These are phyloP conservation scores for Fundulus diaphanus DNA, from an alignment of 2,797 vertebrate genomes.

Conservation along the genomic window DNA sequence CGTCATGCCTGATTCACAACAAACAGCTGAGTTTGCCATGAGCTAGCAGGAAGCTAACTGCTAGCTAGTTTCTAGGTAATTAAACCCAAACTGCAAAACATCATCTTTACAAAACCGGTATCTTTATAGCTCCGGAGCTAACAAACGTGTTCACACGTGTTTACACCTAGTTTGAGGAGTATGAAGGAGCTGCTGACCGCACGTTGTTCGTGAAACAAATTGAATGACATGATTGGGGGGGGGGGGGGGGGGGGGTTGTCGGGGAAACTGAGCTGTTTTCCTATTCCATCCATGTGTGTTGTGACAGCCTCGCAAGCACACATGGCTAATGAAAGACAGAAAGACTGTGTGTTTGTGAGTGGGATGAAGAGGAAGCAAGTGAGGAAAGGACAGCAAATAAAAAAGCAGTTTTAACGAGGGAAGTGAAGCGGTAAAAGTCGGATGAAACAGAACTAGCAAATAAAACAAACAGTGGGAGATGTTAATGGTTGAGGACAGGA, in stretches of 20 bases:
- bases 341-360: conserved; percentile 1
- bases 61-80: not conserved
- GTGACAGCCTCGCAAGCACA: conserved; percentile 28
- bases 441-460: conserved; percentile 27
- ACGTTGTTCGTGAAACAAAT: conserved; percentile 63
- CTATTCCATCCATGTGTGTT: conserved; percentile 23
- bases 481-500: conserved; percentile 41
- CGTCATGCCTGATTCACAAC: not conserved
- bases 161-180: conserved; percentile 31
- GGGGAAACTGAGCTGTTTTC: conserved; percentile 44
- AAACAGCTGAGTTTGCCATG: not conserved
- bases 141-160: not conserved
- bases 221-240: conserved; percentile 55
- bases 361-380: not conserved
- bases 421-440: conserved; percentile 28
- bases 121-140: not conserved
- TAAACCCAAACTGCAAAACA: not conserved
- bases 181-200: conserved; percentile 39
- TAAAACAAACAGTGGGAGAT: conserved; percentile 35
- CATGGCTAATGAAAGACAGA: conserved; percentile 48
- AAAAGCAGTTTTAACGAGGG: conserved; percentile 34
- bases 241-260: not conserved
- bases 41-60: not conserved
- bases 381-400: conserved; percentile 7
- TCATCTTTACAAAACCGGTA: not conserved